These are phyloP conservation scores for Eptatretus burgeri DNA, from an alignment of 2,113 vertebrate genomes.

Conservation along the genomic window DNA sequence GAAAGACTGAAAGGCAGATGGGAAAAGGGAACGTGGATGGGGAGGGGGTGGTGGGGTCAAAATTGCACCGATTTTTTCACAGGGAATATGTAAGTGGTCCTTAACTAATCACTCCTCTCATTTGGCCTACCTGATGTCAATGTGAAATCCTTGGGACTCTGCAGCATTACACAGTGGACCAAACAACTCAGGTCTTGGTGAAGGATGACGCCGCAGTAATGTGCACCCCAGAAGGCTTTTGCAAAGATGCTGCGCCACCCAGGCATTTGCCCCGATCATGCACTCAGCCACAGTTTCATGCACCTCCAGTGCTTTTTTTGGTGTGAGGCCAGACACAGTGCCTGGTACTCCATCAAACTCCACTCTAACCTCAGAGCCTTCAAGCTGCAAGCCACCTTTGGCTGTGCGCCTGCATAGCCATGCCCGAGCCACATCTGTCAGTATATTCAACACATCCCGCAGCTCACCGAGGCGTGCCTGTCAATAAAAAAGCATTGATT, in stretches of 20 bases:
- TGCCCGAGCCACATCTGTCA: conserved; percentile 36
- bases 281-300: conserved; percentile 77
- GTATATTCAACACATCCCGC: conserved; percentile 24
- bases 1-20: no score
- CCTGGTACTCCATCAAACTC: conserved; percentile 47
- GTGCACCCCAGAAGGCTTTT: conserved; percentile 44
- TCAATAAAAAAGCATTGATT: no score
- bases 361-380: conserved; percentile 49
- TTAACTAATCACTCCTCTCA: no score
- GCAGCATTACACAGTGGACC: conserved; percentile 38
- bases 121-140: conserved; percentile 36
- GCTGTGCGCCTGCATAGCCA: conserved; percentile 27
- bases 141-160: conserved; percentile 30
- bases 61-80: no score
- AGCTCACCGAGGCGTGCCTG: conserved; percentile 20
- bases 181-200: conserved; percentile 53
- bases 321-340: conserved; percentile 39
- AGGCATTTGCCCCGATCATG: conserved; percentile 94
- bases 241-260: conserved; percentile 65
- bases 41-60: no score
- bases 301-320: conserved; percentile 56
- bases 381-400: conserved; percentile 54
- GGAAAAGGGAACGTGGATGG: no score
- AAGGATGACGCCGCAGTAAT: conserved; percentile 48
- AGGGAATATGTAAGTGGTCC: no score